These are phyloP conservation scores for Caenorhabditis sinica DNA, from an alignment of 2,888 invertebrate species.

Conservation along the genomic window DNA sequence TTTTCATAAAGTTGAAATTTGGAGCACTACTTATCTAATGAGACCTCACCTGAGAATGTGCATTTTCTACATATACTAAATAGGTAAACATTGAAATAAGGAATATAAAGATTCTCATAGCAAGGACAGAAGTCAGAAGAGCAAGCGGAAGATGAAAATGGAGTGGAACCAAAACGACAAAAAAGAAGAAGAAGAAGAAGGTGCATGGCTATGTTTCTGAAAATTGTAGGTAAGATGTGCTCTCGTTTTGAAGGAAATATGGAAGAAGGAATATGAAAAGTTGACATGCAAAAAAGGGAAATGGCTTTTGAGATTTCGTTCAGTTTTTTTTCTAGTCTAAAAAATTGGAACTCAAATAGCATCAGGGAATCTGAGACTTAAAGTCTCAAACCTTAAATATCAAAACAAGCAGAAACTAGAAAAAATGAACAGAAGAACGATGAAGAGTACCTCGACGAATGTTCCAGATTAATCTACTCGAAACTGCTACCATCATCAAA, in stretches of 20 bases:
- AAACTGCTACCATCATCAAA: too few relatives aligned
- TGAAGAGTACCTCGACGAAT: too few relatives aligned
- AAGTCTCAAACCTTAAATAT: too few relatives aligned
- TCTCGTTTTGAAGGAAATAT: background rate
- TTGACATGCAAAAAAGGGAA: conserved; percentile 4
- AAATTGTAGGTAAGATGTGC: conserved; percentile 27
- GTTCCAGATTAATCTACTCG: too few relatives aligned
- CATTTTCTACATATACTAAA: background rate
- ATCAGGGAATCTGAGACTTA: too few relatives aligned
- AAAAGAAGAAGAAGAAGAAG: background rate
- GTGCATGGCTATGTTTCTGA: conserved; percentile 16
- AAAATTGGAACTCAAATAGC: too few relatives aligned
- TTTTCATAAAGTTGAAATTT: too few relatives aligned
- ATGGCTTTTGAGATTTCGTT: background rate
- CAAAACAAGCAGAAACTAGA: too few relatives aligned
- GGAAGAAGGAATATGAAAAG: background rate
- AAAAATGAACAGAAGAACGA: too few relatives aligned
- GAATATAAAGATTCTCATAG: conserved; percentile 12
- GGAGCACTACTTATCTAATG: too few relatives aligned
- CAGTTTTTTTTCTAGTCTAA: too few relatives aligned
- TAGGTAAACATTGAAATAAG: background rate
- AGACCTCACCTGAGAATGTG: conserved; percentile 33
- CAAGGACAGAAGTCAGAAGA: background rate
- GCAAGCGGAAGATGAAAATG: background rate
- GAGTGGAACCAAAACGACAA: background rate